Conservation (phyloP, 2,797 vertebrate species). For the Rhadinocentrus ornatus region DNA sequence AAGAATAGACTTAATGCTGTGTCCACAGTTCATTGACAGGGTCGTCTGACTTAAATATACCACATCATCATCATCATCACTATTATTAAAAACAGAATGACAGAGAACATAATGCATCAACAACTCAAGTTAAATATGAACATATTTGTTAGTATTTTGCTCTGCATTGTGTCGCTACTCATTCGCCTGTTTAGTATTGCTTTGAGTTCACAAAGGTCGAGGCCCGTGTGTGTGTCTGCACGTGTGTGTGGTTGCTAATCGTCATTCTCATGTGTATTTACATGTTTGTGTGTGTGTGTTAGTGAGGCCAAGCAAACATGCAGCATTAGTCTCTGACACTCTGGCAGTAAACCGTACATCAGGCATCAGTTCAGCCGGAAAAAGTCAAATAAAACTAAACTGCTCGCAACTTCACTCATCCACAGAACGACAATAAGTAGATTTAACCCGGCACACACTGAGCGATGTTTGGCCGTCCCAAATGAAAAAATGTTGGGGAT, state of each 20-base stretch:
- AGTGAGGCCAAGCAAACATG: constrained; percentile 74
- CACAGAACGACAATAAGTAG: constrained; percentile 53
- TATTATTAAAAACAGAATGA: constrained; percentile 57
- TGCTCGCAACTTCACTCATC: background rate
- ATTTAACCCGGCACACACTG: background rate
- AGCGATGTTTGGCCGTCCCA: background rate
- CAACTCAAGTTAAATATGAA: constrained; percentile 54
- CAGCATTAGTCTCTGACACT: constrained; percentile 68
- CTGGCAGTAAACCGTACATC: constrained; percentile 41
- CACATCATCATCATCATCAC: constrained; percentile 33
- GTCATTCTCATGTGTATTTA: constrained; percentile 19
- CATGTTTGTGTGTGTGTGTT: constrained; percentile 35
- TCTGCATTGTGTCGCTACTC: constrained; percentile 42
- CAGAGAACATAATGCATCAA: constrained; percentile 37
- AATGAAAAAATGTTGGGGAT: too few relatives aligned
- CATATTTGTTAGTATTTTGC: constrained; percentile 42
- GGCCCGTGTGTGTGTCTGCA: constrained; percentile 28
- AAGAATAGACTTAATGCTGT: constrained; percentile 39
- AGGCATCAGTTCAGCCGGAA: constrained; percentile 30
- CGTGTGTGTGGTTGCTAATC: constrained; percentile 12
- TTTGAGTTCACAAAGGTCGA: constrained; percentile 60
- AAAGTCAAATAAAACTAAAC: background rate
- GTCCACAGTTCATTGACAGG: constrained; percentile 58
- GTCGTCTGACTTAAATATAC: constrained; percentile 60
- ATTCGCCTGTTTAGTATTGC: constrained; percentile 72